These are phyloP conservation scores for Brachypalpus laphriformis DNA, from an alignment of 2,888 invertebrate genomes.

Conservation along the genomic window DNA sequence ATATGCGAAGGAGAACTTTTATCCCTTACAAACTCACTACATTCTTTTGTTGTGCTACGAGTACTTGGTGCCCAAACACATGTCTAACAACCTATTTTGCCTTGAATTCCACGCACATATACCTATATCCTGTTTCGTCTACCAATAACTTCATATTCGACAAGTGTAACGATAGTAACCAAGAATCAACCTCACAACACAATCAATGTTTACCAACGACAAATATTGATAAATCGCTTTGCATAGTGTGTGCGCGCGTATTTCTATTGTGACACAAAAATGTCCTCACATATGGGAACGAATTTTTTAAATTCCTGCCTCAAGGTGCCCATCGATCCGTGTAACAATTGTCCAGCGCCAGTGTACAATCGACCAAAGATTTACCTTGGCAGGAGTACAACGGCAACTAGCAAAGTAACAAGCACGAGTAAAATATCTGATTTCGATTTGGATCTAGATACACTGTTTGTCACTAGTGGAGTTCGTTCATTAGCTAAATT, in stretches of 20 bases:
- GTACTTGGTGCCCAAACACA: not conserved
- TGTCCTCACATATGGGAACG: conserved; percentile 85
- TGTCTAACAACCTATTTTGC: not conserved
- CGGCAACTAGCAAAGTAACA: conserved; percentile 64
- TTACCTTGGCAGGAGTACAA: conserved; percentile 77
- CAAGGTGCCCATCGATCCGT: conserved; percentile 88
- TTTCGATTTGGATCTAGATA: conserved; percentile 50
- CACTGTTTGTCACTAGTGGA: conserved; percentile 79
- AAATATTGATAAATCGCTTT: conserved; percentile 48
- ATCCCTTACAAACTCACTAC: not conserved
- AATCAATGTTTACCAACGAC: conserved; percentile 50
- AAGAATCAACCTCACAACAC: conserved; percentile 26
- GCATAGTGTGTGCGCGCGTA: conserved; percentile 12
- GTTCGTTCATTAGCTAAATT: conserved; percentile 88
- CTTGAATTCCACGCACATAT: not conserved
- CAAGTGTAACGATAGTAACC: conserved; percentile 45
- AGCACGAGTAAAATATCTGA: conserved; percentile 37
- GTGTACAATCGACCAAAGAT: conserved; percentile 86
- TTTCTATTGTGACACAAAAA: conserved; percentile 74
- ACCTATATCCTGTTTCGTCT: not conserved
- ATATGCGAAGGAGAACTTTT: not conserved
- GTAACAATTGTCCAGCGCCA: conserved; percentile 88
- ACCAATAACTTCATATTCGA: not conserved
- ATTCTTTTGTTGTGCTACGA: not conserved
- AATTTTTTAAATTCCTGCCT: conserved; percentile 89